Evolutionary conservation across 64 coral and sea anemone genomes (phyloP), one percentile per base, ranked within the genome.

Genomic region (Porites lutea): DNA sequence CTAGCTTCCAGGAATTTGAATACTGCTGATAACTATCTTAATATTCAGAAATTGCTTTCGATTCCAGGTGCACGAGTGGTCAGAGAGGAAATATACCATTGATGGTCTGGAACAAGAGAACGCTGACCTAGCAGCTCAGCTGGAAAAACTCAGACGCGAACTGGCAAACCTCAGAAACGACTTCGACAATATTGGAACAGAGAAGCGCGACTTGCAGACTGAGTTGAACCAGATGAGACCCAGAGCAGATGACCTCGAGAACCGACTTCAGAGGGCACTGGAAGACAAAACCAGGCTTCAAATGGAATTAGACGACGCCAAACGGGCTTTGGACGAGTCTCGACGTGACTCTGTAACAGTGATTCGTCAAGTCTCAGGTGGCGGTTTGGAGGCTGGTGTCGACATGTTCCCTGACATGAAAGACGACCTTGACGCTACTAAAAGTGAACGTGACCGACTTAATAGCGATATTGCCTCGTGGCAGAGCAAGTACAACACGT

Each of bases 51-150:
- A 46, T 47, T 6, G 27, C 37, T 46, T 48, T 71, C 11, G 16
- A 16, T 19, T 76, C 13, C 48, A 84, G 48, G 62, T 84, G 5
- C 81, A 52, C 1, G 95, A 97, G 12, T 92, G 87, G 74, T 92
- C 95, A 63, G 95, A 97, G 79, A 87, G 95, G 48, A 94, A 94
- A 74, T 97, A 88, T 82, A 97, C 95, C 9, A 92, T 97, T 18
- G 91, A 97, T 59, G 75, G 95, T n/a, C 75, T 97, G 27, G 92
- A 97, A 47, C 89, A 83, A 6, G 95, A 94, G 7, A 91, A 89
- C 52, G 90, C 79, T 6, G 83, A 91, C 7, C 59, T 91, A 0
- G 58, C 37, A 14, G 95, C 88, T 16, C 75, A 83, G 11, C 52
- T 89, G 46, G 95, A 97, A 9, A 94, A 94, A 71, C 65, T 94